These are phyloP conservation scores for Adrianichthys oophorus DNA, from an alignment of 2,797 vertebrate genomes.

Conservation along the genomic window DNA sequence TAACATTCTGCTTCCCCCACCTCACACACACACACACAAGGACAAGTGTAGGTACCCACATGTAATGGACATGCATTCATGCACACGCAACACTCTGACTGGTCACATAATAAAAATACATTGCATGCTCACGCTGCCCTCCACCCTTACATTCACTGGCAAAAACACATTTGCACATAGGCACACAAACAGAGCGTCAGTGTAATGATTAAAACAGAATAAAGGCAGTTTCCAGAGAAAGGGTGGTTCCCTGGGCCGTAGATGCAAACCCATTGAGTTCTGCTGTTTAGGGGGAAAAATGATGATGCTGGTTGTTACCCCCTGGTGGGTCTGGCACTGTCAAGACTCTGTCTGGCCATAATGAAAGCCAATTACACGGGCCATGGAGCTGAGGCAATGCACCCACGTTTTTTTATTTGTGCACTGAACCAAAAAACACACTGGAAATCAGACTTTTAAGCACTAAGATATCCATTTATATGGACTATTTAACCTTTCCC, in stretches of 20 bases:
- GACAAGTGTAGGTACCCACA: constrained; percentile 20
- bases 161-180: constrained; percentile 57
- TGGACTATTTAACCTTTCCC: constrained; percentile 5
- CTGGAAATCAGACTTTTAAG: constrained; percentile 26
- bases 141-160: constrained; percentile 50
- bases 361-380: constrained; percentile 63
- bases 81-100: constrained; percentile 33
- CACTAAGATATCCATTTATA: constrained; percentile 7
- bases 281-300: constrained; percentile 59
- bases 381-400: constrained; percentile 43
- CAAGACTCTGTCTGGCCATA: constrained; percentile 44
- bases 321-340: constrained; percentile 64
- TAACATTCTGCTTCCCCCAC: constrained; percentile 61
- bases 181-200: constrained; percentile 48
- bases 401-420: constrained; percentile 39
- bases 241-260: constrained; percentile 66
- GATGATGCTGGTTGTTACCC: constrained; percentile 68
- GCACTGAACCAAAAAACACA: constrained; percentile 33
- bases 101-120: constrained; percentile 63
- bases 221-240: constrained; percentile 71
- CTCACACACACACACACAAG: constrained; percentile 36
- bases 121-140: constrained; percentile 46
- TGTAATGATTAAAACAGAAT: constrained; percentile 73
- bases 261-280: constrained; percentile 56
- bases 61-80: constrained; percentile 19